Conservation (phyloP, 2,113 vertebrate species). For the Herpailurus yagouaroundi region DNA sequence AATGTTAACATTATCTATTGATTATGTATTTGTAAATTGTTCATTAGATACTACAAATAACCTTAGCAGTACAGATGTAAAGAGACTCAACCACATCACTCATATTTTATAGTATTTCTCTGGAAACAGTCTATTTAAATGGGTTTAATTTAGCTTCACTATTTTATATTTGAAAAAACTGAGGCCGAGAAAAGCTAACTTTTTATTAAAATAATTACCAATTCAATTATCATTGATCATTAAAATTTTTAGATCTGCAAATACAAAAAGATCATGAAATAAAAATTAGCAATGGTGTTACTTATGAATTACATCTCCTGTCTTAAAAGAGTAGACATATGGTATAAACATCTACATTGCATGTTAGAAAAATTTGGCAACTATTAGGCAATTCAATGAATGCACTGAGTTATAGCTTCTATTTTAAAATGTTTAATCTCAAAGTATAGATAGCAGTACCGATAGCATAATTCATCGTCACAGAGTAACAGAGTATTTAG, state of each 20-base stretch:
- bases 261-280: background rate
- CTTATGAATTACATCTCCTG: background rate
- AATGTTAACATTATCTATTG: background rate
- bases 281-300: constrained; percentile 16
- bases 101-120: background rate
- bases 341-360: background rate
- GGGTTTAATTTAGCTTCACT: background rate
- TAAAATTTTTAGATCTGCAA: constrained; percentile 33
- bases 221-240: background rate
- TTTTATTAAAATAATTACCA: background rate
- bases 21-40: constrained; percentile 31
- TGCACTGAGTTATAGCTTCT: background rate
- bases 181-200: background rate
- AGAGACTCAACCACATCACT: background rate
- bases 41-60: background rate
- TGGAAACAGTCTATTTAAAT: background rate
- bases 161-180: background rate
- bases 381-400: background rate
- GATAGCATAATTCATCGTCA: background rate
- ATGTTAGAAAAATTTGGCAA: constrained; percentile 4
- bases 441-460: background rate
- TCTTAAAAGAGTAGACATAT: background rate
- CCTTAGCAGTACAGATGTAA: background rate
- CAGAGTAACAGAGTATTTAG: background rate
- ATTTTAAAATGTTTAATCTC: constrained; percentile 29